phyloP scores from a whole-genome alignment of 2,888 invertebrate species.

The Pemphredon lugubris region DNA sequence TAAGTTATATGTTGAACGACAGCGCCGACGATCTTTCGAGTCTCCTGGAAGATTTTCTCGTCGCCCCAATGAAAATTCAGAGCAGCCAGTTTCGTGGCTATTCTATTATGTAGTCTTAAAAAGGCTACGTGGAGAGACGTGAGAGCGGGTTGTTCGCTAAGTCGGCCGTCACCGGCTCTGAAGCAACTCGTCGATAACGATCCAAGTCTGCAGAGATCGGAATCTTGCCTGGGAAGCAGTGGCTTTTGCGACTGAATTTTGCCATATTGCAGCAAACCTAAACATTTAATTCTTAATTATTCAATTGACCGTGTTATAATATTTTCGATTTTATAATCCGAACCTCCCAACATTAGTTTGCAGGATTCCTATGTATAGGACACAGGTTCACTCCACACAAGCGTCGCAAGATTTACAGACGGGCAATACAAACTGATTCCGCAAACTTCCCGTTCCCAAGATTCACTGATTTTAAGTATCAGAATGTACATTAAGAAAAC shows the following conservation, averaged over 20 bases:
- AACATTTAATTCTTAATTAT: neutral
- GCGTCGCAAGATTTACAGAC: too few species aligned
- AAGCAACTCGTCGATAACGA: slow-evolving; percentile 89
- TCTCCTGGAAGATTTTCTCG: slow-evolving; percentile 92
- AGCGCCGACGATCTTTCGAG: slow-evolving; percentile 90
- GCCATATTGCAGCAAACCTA: slow-evolving; percentile 83
- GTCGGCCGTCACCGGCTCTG: slow-evolving; percentile 89
- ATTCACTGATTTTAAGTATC: too few species aligned
- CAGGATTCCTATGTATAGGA: too few species aligned
- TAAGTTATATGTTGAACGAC: slow-evolving; percentile 92
- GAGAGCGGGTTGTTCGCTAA: slow-evolving; percentile 91
- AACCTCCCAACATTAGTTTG: too few species aligned
- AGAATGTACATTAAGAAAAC: too few species aligned
- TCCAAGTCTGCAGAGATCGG: slow-evolving; percentile 87
- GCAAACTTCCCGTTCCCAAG: too few species aligned
- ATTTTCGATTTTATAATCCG: too few species aligned
- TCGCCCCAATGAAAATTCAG: slow-evolving; percentile 94
- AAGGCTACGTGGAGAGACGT: slow-evolving; percentile 89
- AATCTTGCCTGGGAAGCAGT: slow-evolving; percentile 83
- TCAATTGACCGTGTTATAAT: too few species aligned
- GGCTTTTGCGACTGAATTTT: slow-evolving; percentile 85
- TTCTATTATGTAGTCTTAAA: slow-evolving; percentile 88
- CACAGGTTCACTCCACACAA: too few species aligned
- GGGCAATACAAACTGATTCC: too few species aligned
- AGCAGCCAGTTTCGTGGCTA: slow-evolving; percentile 87